Percentiles rank a stretch among this genome's conserved stretches.
These are phyloP conservation scores for Diogma glabrata DNA, from an alignment of 2,888 invertebrate genomes.

Conservation along the genomic window DNA sequence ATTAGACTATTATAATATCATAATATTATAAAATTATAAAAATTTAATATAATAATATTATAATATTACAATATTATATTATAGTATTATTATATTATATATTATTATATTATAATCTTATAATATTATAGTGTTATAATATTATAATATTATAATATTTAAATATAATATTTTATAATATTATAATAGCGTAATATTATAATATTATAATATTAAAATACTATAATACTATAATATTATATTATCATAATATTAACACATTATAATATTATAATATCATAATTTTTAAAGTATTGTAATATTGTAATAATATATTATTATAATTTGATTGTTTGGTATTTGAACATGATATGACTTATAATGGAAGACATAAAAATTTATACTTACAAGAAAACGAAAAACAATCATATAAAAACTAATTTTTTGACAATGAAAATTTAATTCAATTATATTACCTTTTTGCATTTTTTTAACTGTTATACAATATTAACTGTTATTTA, in stretches of 20 bases:
- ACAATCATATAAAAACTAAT: too few relatives aligned
- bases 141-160: not conserved
- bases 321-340: not conserved
- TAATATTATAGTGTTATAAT: not conserved
- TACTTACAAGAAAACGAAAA: too few relatives aligned
- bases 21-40: not conserved
- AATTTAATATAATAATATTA: not conserved
- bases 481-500: too few relatives aligned
- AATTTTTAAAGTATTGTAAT: not conserved
- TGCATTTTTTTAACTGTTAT: too few relatives aligned
- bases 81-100: not conserved
- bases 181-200: not conserved
- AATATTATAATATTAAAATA: not conserved
- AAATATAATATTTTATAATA: not conserved
- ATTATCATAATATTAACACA: not conserved
- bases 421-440: too few relatives aligned
- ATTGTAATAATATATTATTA: not conserved
- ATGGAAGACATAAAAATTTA: too few relatives aligned
- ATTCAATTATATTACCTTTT: too few relatives aligned
- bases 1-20: not conserved
- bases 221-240: not conserved
- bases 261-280: not conserved
- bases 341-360: too few relatives aligned
- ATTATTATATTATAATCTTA: not conserved
- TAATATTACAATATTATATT: not conserved